Conservation (phyloP, 1,140 invertebrate genomes). For the Danaus plexippus region DNA sequence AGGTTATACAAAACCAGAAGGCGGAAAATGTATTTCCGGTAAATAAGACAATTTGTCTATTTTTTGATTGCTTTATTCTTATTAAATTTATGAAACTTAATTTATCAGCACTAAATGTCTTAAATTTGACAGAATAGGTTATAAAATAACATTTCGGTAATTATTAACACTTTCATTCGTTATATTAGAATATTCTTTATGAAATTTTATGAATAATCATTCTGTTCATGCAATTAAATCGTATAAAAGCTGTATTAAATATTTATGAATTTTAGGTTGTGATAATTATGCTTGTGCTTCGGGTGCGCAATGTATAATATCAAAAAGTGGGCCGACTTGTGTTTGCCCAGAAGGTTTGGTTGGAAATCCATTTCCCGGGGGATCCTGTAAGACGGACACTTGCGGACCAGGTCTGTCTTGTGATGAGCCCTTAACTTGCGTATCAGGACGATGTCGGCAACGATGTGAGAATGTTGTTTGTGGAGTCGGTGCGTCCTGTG, state of each 20-base stretch:
- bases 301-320: conserved; percentile 91
- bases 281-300: conserved; percentile 83
- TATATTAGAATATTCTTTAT: too few species aligned
- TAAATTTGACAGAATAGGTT: too few species aligned
- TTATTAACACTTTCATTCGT: too few species aligned
- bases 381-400: conserved; percentile 83
- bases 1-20: conserved; percentile 82
- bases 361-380: conserved; percentile 93
- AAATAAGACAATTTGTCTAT: conserved; percentile 26
- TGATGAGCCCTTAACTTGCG: conserved; percentile 83
- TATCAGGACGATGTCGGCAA: conserved; percentile 87
- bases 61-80: conserved; percentile 11
- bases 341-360: conserved; percentile 87
- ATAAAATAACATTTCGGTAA: too few species aligned
- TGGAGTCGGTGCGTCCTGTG: conserved; percentile 83
- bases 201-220: too few species aligned
- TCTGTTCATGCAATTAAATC: too few species aligned
- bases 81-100: conserved; percentile 2
- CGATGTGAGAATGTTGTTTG: conserved; percentile 88
- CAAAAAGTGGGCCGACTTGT: conserved; percentile 87
- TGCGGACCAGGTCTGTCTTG: conserved; percentile 85
- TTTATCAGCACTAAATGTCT: background rate
- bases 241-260: too few species aligned
- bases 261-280: conserved; percentile 74
- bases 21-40: conserved; percentile 86